Conservation (phyloP, 2,888 invertebrate species). For the Plemyria rubiginata region DNA sequence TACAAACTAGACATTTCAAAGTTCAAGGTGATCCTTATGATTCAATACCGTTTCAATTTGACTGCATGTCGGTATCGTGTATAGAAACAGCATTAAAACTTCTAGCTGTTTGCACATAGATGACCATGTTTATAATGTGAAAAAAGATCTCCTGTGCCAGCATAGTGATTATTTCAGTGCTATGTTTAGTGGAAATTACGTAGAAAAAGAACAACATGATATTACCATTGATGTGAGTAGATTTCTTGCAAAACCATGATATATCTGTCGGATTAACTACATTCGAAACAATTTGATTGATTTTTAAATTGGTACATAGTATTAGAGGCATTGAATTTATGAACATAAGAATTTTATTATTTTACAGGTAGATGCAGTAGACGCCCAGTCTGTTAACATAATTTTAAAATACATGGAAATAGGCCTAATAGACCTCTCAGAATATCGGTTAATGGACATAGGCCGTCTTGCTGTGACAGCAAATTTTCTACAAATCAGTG, state of each 20-base stretch:
- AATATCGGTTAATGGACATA: conserved; percentile 55
- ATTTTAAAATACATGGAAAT: conserved; percentile 68
- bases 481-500: conserved; percentile 71
- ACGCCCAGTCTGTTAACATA: conserved; percentile 66
- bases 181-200: conserved; percentile 77
- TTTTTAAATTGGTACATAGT: not conserved
- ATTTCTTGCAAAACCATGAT: too few relatives aligned
- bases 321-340: too few relatives aligned
- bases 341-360: conserved; percentile 3
- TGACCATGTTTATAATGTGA: conserved; percentile 59
- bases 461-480: conserved; percentile 66
- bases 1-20: too few relatives aligned
- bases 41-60: too few relatives aligned
- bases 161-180: conserved; percentile 78
- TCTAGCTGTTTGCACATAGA: too few relatives aligned
- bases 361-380: conserved; percentile 63
- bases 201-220: conserved; percentile 65
- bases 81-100: too few relatives aligned
- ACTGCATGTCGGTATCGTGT: too few relatives aligned
- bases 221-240: conserved; percentile 69
- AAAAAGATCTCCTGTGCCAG: conserved; percentile 63
- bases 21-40: too few relatives aligned
- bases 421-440: conserved; percentile 67
- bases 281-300: too few relatives aligned
- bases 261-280: too few relatives aligned